Evolutionary conservation across 2,888 invertebrate genomes (phyloP).

Genomic region (Lucinisca nassula): DNA sequence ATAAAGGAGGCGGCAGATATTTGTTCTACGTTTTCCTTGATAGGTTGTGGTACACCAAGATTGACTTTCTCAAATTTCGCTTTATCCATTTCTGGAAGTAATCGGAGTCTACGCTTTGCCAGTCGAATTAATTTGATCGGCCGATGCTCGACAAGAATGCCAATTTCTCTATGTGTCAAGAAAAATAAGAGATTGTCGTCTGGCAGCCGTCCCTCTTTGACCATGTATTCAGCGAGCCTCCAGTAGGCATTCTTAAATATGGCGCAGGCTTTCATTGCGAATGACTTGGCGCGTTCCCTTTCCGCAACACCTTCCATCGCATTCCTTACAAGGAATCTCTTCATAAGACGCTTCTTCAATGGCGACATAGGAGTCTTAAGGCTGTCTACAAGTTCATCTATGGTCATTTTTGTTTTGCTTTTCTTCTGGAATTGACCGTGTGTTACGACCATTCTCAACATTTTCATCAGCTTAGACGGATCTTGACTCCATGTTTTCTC

Average conservation of each 20-base stretch:
- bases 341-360: background rate
- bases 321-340: background rate
- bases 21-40: background rate
- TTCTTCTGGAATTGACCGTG: background rate
- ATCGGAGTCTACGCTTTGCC: slow-evolving; percentile 91
- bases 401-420: background rate
- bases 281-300: slow-evolving; percentile 91
- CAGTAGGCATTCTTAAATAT: slow-evolving; percentile 90
- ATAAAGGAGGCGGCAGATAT: slow-evolving; percentile 17
- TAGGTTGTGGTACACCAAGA: background rate
- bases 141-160: slow-evolving; percentile 89
- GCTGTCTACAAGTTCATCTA: slow-evolving; percentile 10
- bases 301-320: slow-evolving; percentile 90
- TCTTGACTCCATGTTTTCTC: slow-evolving; percentile 74
- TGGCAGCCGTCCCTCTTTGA: slow-evolving; percentile 90
- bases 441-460: slow-evolving; percentile 89
- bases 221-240: slow-evolving; percentile 90
- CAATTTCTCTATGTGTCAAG: slow-evolving; percentile 91
- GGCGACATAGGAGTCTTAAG: slow-evolving; percentile 3
- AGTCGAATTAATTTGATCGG: slow-evolving; percentile 90
- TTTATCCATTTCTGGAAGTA: slow-evolving; percentile 87
- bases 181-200: slow-evolving; percentile 91
- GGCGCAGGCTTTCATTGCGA: slow-evolving; percentile 88
- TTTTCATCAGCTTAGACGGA: slow-evolving; percentile 68
- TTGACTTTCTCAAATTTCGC: slow-evolving; percentile 1